phyloP scores from a whole-genome alignment of 2,113 vertebrate species.

The Anser brachyrhynchus region DNA sequence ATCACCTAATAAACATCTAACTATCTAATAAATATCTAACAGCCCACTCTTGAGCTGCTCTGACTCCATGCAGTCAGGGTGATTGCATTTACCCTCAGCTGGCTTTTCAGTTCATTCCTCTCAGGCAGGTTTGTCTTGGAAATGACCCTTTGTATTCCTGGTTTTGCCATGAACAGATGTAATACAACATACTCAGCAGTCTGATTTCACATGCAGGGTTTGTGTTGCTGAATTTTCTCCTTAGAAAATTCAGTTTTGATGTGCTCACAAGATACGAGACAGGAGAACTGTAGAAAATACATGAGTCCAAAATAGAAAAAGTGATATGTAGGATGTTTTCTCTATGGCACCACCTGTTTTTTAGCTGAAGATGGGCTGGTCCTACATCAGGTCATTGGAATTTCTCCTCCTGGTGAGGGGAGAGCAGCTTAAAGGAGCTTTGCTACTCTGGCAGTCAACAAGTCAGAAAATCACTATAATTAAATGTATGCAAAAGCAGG shows the following conservation, averaged over 20 bases:
- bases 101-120: not conserved
- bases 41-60: not conserved
- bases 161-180: not conserved
- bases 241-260: not conserved
- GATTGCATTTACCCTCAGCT: not conserved
- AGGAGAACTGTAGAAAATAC: not conserved
- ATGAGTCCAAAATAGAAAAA: not conserved
- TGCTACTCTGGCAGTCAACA: not conserved
- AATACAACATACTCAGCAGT: not conserved
- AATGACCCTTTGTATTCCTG: not conserved
- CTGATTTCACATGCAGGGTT: not conserved
- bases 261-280: not conserved
- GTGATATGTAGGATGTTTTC: not conserved
- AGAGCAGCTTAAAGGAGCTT: slow-evolving; percentile 3
- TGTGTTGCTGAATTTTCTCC: not conserved
- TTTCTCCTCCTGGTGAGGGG: not conserved
- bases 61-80: not conserved
- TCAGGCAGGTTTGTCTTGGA: not conserved
- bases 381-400: not conserved
- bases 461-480: slow-evolving; percentile 23
- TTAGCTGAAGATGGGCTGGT: not conserved
- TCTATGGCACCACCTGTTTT: accelerated
- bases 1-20: not conserved
- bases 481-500: not conserved
- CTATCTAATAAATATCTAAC: not conserved